Percentiles rank a stretch among this genome's conserved stretches.
Evolutionary conservation across 2,888 invertebrate genomes (phyloP).

Genomic region (Zeuzera pyrina): DNA sequence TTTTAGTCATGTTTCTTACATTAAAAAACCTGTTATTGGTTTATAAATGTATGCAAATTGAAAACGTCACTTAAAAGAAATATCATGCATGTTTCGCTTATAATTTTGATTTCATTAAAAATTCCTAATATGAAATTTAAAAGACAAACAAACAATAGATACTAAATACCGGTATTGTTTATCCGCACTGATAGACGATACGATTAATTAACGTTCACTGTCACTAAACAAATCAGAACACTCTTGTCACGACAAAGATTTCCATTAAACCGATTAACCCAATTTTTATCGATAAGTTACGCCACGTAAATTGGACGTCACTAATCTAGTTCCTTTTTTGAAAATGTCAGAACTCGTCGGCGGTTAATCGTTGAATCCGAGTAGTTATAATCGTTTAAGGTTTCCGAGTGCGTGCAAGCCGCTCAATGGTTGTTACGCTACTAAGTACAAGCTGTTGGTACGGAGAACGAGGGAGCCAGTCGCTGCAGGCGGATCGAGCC

Average conservation of each 20-base stretch:
- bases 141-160: constrained; percentile 11
- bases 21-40: too few species aligned
- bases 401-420: constrained; percentile 44
- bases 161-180: constrained; percentile 20
- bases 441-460: constrained; percentile 22
- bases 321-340: constrained; percentile 16
- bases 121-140: constrained; percentile 9
- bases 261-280: too few species aligned
- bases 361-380: too few species aligned
- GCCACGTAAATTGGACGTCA: constrained; percentile 6
- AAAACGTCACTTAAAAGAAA: too few species aligned
- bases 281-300: too few species aligned
- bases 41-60: too few species aligned
- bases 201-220: constrained; percentile 24
- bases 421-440: constrained; percentile 45
- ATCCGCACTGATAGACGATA: constrained; percentile 18
- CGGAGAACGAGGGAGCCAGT: constrained; percentile 17
- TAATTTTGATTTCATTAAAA: too few species aligned
- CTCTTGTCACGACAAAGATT: constrained; percentile 19
- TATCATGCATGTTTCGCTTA: too few species aligned
- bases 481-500: constrained; percentile 25
- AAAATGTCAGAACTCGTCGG: too few species aligned
- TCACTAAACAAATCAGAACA: constrained; percentile 22
- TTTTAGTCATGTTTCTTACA: too few species aligned
- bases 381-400: too few species aligned